A percentile compares a stretch with the other conserved stretches of the same genome.
phyloP scores from a whole-genome alignment of 2,113 vertebrate species.

The Poicephalus meyeri region DNA sequence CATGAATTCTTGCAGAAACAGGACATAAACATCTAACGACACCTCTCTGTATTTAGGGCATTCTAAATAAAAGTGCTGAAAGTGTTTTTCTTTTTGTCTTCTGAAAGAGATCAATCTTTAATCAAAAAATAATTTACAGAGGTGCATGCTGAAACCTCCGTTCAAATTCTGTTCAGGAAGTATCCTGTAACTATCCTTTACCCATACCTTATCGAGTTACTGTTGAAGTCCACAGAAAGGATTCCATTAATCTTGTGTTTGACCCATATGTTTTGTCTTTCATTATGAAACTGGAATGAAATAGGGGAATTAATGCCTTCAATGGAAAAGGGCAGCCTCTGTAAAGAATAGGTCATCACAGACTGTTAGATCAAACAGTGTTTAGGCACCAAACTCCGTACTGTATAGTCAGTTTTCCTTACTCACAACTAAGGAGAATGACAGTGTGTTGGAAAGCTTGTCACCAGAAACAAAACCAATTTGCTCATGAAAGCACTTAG shows the following conservation, averaged over 20 bases:
- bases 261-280: not conserved
- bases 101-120: not conserved
- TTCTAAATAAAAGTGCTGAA: not conserved
- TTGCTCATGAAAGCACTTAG: not conserved
- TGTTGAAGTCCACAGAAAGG: not conserved
- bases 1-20: not conserved
- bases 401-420: not conserved
- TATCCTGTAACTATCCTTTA: not conserved
- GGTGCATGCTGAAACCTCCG: rapidly evolving
- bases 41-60: not conserved
- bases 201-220: not conserved
- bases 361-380: not conserved
- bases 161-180: not conserved
- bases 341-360: not conserved
- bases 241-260: not conserved
- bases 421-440: not conserved
- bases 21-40: not conserved
- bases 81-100: not conserved
- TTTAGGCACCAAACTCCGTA: not conserved
- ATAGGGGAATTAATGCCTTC: not conserved
- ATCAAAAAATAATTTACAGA: not conserved
- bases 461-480: not conserved
- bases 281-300: not conserved
- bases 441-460: not conserved
- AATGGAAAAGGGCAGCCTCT: not conserved